Evolutionary conservation across 2,113 vertebrate species (phyloP).

Genomic region (Pimephales promelas): DNA sequence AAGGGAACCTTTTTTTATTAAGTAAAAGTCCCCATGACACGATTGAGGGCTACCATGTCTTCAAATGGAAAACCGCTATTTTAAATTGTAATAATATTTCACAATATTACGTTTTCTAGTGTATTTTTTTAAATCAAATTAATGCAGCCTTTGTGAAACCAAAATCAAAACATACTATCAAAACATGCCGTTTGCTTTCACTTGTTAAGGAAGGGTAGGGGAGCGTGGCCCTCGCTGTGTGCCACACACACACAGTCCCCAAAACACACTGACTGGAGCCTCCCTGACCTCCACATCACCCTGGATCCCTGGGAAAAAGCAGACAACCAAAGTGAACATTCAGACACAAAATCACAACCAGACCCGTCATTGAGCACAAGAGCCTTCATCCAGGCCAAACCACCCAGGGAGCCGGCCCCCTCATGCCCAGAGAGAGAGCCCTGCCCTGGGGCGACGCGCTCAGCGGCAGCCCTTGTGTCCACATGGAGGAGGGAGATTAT

Average conservation of each 20-base stretch:
- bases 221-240: slow-evolving; percentile 41
- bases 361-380: slow-evolving; percentile 60
- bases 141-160: slow-evolving; percentile 30
- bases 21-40: too few relatives aligned
- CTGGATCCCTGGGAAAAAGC: slow-evolving; percentile 66
- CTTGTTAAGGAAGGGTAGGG: slow-evolving; percentile 63
- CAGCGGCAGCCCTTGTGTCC: slow-evolving; percentile 34
- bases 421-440: slow-evolving; percentile 44
- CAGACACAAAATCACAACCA: slow-evolving; percentile 75
- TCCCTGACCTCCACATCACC: slow-evolving; percentile 73
- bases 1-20: too few relatives aligned
- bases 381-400: slow-evolving; percentile 57
- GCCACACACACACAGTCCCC: slow-evolving; percentile 58
- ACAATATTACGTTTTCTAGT: too few relatives aligned
- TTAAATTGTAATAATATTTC: too few relatives aligned
- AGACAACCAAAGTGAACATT: slow-evolving; percentile 61
- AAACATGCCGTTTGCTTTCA: slow-evolving; percentile 71
- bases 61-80: too few relatives aligned
- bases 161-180: slow-evolving; percentile 49
- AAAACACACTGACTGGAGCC: slow-evolving; percentile 65
- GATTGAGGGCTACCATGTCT: too few relatives aligned
- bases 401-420: slow-evolving; percentile 68
- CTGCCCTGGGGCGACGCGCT: slow-evolving; percentile 44
- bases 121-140: not conserved
- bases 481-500: slow-evolving; percentile 39